Base-by-base conservation (phyloP, 2,888 invertebrate species). In the Hyppa rectilinea region DNA sequence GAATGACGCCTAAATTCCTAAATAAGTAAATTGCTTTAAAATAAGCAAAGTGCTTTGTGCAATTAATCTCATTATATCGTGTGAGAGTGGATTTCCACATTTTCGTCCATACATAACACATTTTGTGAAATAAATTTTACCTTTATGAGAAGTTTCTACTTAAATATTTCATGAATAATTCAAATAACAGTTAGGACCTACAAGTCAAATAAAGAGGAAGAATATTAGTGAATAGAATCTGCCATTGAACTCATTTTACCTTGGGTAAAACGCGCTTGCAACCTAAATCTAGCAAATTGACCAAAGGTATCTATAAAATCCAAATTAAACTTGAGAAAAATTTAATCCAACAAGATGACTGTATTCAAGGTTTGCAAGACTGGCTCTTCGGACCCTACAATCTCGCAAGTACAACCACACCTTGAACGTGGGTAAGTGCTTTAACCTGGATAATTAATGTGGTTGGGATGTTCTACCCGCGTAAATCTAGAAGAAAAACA, bases 371-470 rank as follows among this genome's bases (percentile, higher is more conserved):
- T 55, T 52, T 40, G 45, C 20, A 26, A 43, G 23, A 36, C 36
- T 56, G 34, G 23, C 36, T 38, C 26, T 47, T 60, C 10, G 29
- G n/a, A 38, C 36, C 12, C 10, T 29, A 36, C 29, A 63, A 55
- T 55, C 36, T 63, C n/a, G 9, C 23, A 47, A 26, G 38, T 45
- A n/a, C 2, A 52, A 66, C 56, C 36, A 20, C 60, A 49, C 34
- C 23, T 63, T 40, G n/a, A 61, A 43, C n/a, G 43, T 36, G 2
- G 40, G 29, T 23, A 45, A 45, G 36, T 59, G 36, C 60, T 47
- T 62, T 60, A 50, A 52, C 31, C 58, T 70, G 31, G 45, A 61
- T 64, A 64, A 81, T 77, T 34, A 78, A 71, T 65, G 58, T 53
- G 62, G 78, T 78, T 45, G 61, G 23, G 49, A 59, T 59, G 31